These are phyloP conservation scores for Coryphaenoides rupestris DNA, from an alignment of 2,113 vertebrate genomes.

Conservation along the genomic window DNA sequence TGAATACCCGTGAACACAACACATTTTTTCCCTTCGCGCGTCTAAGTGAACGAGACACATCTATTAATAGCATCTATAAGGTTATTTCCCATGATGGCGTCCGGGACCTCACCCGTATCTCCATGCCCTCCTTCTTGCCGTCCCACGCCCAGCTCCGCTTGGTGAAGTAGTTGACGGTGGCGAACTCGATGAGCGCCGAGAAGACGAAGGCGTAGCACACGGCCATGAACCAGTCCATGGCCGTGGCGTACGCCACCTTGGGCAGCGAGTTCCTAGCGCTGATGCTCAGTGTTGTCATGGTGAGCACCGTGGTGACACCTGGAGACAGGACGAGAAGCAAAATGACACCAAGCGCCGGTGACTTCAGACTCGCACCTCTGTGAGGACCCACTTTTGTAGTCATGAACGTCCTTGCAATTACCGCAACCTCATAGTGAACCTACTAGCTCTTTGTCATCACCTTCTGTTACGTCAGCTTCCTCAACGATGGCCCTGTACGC, in stretches of 20 bases:
- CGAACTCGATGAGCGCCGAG: constrained; percentile 98
- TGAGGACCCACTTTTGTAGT: no score
- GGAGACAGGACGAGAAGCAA: constrained; percentile 43
- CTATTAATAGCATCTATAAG: no score
- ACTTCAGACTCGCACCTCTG: background rate
- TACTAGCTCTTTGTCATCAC: no score
- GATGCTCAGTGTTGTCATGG: constrained; percentile 99
- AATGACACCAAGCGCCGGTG: background rate
- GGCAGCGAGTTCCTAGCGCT: constrained; percentile 98
- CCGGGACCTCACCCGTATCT: constrained; percentile 84
- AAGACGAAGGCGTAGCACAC: constrained; percentile 99
- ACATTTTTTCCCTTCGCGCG: no score
- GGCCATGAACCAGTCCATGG: constrained; percentile 99
- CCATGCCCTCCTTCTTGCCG: constrained; percentile 93
- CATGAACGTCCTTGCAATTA: no score
- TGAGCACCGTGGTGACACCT: constrained; percentile 98
- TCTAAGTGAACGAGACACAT: no score
- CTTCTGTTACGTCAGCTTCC: no score
- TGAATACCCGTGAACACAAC: no score
- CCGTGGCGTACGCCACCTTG: constrained; percentile 97
- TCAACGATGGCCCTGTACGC: no score
- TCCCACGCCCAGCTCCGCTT: constrained; percentile 99
- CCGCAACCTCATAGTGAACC: no score
- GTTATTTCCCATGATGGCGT: no score
- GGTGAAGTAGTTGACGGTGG: constrained; percentile 99